Evolutionary conservation across 1,140 invertebrate genomes (phyloP), one percentile per base, ranked within the genome.

Genomic region (Drosophila sulfurigaster): DNA sequence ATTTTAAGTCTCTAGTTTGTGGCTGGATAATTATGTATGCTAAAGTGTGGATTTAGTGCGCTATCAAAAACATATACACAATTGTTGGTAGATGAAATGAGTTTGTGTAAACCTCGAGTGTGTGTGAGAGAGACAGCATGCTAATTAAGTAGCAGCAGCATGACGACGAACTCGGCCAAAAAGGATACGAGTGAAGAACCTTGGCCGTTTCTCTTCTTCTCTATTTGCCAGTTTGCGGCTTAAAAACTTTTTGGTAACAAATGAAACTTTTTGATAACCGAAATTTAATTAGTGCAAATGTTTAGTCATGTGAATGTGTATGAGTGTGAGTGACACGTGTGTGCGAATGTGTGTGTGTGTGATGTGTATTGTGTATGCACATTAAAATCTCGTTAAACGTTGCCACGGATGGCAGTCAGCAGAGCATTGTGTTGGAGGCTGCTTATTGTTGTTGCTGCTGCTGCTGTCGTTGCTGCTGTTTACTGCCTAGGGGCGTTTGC

Each of bases 371-470:
- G 48, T 73, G 65, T 81, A 78, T 75, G 82, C 71, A 74, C 82
- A 87, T 87, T 87, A 87, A 87, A 87, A 87, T 74, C 81, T 88
- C 77, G 82, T 87, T 87, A 87, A 87, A 87, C 77, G 82, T 59
- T 88, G 83, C 71, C 78, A 85, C 66, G 79, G 74, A 65, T 76
- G 63, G 15, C 65, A 69, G 59, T 32, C 35, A 38, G 41, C 63
- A 54, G 48, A 52, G 52, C 76, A 71, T 75, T 79, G 52, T 79
- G 63, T 62, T 13, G 35, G 41, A 46, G 8, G 57, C 46, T 56
- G 43, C 49, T 65, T 48, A 59, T 70, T 62, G 60, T 75, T 60
- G 57, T 35, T 66, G 49, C 45, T 54, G 59, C 49, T 52, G 46
- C 41, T 79, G 62, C 38, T 67, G 79, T 38, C 52, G 63, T 13